Evolutionary conservation across 2,888 invertebrate species (phyloP), one percentile per base, ranked within the genome.

Genomic region (Eristalinus aeneus): DNA sequence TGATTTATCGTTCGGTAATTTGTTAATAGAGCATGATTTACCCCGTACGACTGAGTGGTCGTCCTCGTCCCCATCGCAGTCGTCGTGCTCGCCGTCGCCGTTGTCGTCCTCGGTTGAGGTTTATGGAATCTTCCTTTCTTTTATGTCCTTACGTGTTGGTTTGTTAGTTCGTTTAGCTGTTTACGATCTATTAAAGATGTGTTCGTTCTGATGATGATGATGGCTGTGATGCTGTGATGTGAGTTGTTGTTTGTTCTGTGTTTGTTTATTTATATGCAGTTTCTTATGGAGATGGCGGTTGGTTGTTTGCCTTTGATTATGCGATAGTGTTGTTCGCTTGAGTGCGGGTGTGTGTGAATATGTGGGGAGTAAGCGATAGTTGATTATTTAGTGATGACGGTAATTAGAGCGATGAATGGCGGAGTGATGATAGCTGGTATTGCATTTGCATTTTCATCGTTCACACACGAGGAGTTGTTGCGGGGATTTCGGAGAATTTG

Each of bases 21-120:
- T 89, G 89, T 89, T 89, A 89, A 89, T 89, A 89, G 89, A 89
- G 88, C 89, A 89, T 89, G 89, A 89, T 89, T 89, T 89, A 88
- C 89, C 88, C 89, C 88, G 83, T 78, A 81, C 80, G 82, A 82
- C 77, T 82, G 74, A 74, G 67, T 75, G 79, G 65, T 54, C 22
- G 79, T 67, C 31, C 32, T 68, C 23, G 6, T 27, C 20, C n/a
- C 10, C 54, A 11, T 34, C 61, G 31, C 31, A 16, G 20, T 53
- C 20, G 64, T 27, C 2, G 54, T 64, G 53, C 58, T 27, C 34
- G 65, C 56, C 36, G 31, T 65, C 32, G 61, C 20, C 32, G 20
- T 16, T 11, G 58, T 61, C 16, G 74, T 75, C 68, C 76, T 76
- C 46, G 75, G 32, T 75, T 81, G 68, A 73, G 85, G 76, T 85